Percentiles rank a stretch among this genome's conserved stretches.
Evolutionary conservation across 1,140 invertebrate species (phyloP).

Genomic region (Drosophila sp.): DNA sequence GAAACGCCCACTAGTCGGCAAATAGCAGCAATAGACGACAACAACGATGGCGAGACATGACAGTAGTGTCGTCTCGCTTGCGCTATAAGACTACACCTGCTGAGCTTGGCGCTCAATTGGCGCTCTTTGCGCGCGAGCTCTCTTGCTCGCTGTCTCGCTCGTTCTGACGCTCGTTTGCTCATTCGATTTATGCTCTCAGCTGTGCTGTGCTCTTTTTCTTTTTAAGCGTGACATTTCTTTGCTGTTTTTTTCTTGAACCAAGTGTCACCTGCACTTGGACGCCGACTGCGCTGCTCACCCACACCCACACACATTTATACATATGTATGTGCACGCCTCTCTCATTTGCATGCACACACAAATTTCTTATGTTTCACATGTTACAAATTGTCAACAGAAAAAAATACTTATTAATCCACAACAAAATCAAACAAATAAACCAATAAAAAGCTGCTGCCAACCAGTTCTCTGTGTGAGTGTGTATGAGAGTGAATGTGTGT

Average conservation of each 20-base stretch:
- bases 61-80: constrained; percentile 54
- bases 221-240: constrained; percentile 48
- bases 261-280: constrained; percentile 51
- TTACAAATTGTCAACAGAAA: constrained; percentile 47
- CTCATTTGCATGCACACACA: constrained; percentile 31
- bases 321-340: constrained; percentile 13
- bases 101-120: constrained; percentile 40
- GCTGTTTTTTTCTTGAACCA: constrained; percentile 46
- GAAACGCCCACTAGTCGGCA: constrained; percentile 68
- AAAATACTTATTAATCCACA: constrained; percentile 50
- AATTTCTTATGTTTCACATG: constrained; percentile 47
- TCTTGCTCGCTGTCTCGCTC: constrained; percentile 8
- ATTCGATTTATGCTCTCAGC: constrained; percentile 17
- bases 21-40: constrained; percentile 32
- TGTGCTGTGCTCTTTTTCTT: constrained; percentile 46
- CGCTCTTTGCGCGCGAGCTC: constrained; percentile 26
- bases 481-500: constrained; percentile 5
- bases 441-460: constrained; percentile 49
- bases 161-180: constrained; percentile 21
- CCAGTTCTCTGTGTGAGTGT: constrained; percentile 3
- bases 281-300: constrained; percentile 30
- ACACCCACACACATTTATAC: background rate
- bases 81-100: constrained; percentile 58
- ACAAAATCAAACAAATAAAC: constrained; percentile 45
- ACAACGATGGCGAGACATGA: constrained; percentile 38